Evolutionary conservation across 2,113 vertebrate species (phyloP), one percentile per base, ranked within the genome.

Genomic region (Choloepus hoffmanni): DNA sequence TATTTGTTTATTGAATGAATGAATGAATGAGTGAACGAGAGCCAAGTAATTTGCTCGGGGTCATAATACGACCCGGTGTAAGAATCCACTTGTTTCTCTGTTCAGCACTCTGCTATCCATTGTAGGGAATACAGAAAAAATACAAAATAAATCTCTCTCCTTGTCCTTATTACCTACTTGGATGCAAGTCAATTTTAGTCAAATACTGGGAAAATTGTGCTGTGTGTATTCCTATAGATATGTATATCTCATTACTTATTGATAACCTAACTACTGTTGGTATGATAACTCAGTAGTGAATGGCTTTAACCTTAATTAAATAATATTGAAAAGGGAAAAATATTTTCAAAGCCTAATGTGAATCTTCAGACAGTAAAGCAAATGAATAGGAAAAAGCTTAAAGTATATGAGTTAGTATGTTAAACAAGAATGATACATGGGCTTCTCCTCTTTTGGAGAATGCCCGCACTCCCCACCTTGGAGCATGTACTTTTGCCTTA

Each of bases 341-440:
- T 70, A 82, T 81, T 83, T 24, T 68, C 12, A 68, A 40, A 81
- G 12, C 63, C 85, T 85, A 9, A 65, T 77, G 24, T 3, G 12
- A 43, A 84, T 40, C 53, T 76, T 86, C 73, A 85, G 77, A 90
- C 8, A 88, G 72, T 23, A 84, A 95, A 58, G 4, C 4, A 23
- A 87, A 83, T 79, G 30, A 95, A 78, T 83, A 68, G 19, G 48
- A 70, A 94, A 36, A 67, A 48, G 45, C 74, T 87, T 90, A 65
- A 79, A 90, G 40, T 60, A 89, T n/a, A 13, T 26, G 7, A 95
- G 89, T 24, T 65, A 45, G 40, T 45, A 24, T 73, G n/a, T 33
- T 86, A 23, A 89, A 83, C 48, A 92, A 67, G 79, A 77, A 48
- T 60, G 43, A 89, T 5, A 26, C 2, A 26, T n/a, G 11, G 26